These are phyloP conservation scores for Baryphthengus martii DNA, from an alignment of 2,113 vertebrate genomes.

Conservation along the genomic window DNA sequence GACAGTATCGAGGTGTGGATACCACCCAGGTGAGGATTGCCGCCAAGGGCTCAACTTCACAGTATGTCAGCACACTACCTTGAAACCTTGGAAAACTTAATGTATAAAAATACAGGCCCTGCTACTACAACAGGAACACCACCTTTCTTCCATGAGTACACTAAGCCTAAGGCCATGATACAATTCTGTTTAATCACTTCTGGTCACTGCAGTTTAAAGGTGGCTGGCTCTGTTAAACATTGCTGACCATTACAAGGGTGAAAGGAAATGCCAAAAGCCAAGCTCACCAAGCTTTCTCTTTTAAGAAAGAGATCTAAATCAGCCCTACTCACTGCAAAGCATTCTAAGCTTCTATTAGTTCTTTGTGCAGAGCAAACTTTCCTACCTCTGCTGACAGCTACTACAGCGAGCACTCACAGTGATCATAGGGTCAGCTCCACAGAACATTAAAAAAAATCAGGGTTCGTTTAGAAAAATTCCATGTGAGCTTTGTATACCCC, in stretches of 20 bases:
- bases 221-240: neutral
- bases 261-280: neutral
- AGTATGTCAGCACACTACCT: neutral
- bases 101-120: neutral
- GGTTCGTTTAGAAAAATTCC: neutral
- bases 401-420: neutral
- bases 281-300: neutral
- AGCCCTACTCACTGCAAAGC: neutral
- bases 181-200: neutral
- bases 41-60: neutral
- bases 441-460: neutral
- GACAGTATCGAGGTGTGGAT: neutral
- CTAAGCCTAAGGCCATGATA: neutral
- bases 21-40: fast-evolving
- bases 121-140: neutral
- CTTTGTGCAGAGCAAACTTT: neutral
- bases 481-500: neutral
- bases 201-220: neutral
- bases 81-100: neutral
- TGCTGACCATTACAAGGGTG: neutral
- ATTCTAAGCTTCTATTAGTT: neutral
- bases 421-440: neutral
- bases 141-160: neutral
- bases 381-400: neutral
- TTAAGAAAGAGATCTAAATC: neutral